A percentile compares a stretch with the other conserved stretches of the same genome.
phyloP scores from a whole-genome alignment of 1,140 invertebrate species.

The Leptinotarsa texana region DNA sequence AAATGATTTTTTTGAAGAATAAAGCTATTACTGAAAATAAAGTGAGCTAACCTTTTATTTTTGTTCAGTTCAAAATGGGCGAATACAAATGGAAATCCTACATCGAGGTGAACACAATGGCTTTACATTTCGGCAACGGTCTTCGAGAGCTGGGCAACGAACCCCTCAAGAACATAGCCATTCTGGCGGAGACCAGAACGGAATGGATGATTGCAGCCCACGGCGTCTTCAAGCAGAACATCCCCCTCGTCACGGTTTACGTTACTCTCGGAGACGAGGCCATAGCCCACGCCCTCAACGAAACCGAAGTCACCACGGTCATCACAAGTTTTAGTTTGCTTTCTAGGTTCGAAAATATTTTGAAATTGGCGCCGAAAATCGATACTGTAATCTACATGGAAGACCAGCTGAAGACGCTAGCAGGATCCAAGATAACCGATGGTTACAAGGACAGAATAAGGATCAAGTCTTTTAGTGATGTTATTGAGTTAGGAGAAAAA shows the following conservation, averaged over 20 bases:
- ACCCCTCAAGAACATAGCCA: constrained; percentile 71
- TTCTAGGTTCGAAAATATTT: constrained; percentile 82
- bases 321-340: constrained; percentile 87
- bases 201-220: constrained; percentile 96
- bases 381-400: constrained; percentile 86
- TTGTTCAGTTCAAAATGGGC: constrained; percentile 61
- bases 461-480: constrained; percentile 66
- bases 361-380: constrained; percentile 70
- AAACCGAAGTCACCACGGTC: constrained; percentile 89
- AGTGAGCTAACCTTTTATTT: too few relatives aligned
- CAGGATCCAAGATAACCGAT: constrained; percentile 53
- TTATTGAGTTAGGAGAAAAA: constrained; percentile 56
- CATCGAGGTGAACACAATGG: constrained; percentile 73
- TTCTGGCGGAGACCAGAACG: constrained; percentile 94
- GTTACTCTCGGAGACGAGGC: constrained; percentile 95
- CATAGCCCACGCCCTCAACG: constrained; percentile 91
- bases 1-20: too few relatives aligned
- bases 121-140: constrained; percentile 77
- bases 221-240: constrained; percentile 89
- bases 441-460: constrained; percentile 70
- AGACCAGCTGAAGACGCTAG: constrained; percentile 74
- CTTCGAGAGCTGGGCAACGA: constrained; percentile 64
- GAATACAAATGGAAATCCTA: constrained; percentile 91
- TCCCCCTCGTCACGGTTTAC: constrained; percentile 94
- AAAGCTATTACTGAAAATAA: too few relatives aligned